Percentiles rank a stretch among this genome's conserved stretches.
These are phyloP conservation scores for Motacilla alba DNA, from an alignment of 2,113 vertebrate genomes.

Conservation along the genomic window DNA sequence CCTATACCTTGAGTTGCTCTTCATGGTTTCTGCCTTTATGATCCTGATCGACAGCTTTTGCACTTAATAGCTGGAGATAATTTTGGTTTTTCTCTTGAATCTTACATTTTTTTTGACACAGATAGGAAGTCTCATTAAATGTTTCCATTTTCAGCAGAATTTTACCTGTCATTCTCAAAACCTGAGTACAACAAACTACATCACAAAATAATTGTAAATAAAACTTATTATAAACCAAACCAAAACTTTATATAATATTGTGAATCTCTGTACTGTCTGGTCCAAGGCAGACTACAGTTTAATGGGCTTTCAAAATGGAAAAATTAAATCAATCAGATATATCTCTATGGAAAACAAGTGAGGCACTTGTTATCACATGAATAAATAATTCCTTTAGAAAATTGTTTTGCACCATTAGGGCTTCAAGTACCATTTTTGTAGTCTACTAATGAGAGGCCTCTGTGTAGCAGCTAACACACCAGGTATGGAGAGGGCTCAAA, in stretches of 20 bases:
- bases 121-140: neutral
- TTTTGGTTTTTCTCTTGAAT: neutral
- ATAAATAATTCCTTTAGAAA: constrained; percentile 5
- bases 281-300: neutral
- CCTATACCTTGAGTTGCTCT: neutral
- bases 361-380: neutral
- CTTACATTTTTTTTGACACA: neutral
- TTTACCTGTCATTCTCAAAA: neutral
- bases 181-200: neutral
- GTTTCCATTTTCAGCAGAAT: neutral
- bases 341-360: neutral
- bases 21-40: neutral
- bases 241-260: neutral
- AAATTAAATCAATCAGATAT: neutral
- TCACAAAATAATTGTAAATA: neutral
- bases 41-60: neutral
- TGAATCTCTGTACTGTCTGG: neutral
- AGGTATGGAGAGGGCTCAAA: neutral
- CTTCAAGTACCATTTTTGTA: constrained; percentile 13
- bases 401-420: constrained; percentile 1
- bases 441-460: neutral
- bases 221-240: neutral
- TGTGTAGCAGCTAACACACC: neutral
- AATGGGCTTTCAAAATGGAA: neutral
- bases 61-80: neutral